Evolutionary conservation across 2,888 invertebrate species (phyloP).

Genomic region (Erebia ligea): DNA sequence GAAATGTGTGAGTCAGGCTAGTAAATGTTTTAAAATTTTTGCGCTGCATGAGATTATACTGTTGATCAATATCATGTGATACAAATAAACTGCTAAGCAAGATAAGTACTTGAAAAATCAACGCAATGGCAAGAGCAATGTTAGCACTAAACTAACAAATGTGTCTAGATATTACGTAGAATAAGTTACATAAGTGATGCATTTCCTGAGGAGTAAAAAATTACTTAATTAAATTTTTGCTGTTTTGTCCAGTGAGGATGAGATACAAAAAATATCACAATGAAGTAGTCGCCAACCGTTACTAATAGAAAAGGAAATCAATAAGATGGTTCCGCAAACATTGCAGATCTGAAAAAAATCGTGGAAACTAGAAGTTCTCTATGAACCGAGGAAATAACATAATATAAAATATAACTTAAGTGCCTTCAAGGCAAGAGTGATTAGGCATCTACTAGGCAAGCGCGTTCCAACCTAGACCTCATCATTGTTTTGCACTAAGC

Average conservation of each 20-base stretch:
- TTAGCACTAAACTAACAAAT: not conserved
- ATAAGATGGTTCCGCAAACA: constrained; percentile 8
- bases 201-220: not conserved
- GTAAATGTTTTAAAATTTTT: not conserved
- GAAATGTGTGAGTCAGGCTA: no score
- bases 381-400: not conserved
- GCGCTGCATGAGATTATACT: not conserved
- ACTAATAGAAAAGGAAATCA: constrained; percentile 15
- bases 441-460: no score
- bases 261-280: not conserved
- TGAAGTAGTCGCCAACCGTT: constrained; percentile 8
- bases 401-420: no score
- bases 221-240: not conserved
- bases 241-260: not conserved
- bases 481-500: no score
- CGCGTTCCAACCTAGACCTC: no score
- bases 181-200: not conserved
- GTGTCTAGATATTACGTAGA: not conserved
- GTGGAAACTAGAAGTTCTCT: not conserved
- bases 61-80: not conserved
- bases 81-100: not conserved
- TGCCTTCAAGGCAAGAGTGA: no score
- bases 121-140: not conserved
- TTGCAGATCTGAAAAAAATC: not conserved
- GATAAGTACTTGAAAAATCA: not conserved